Conservation (phyloP, 2,888 invertebrate species). For the Vannuccia rotundouncinata region DNA sequence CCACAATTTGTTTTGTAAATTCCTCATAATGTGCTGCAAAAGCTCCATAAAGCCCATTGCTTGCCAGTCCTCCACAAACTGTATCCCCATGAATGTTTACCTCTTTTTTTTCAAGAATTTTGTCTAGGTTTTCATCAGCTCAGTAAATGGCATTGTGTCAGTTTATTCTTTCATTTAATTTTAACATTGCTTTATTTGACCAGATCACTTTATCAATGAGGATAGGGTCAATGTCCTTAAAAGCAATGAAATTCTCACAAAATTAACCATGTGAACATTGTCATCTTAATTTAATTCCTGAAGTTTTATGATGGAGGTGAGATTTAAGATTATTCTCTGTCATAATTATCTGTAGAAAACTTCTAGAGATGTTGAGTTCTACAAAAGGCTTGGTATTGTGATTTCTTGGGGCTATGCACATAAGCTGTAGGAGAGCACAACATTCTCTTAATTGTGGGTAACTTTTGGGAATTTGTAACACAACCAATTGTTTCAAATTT, state of each 20-base stretch:
- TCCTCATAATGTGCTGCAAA: background rate
- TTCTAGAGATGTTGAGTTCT: background rate
- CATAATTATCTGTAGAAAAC: background rate
- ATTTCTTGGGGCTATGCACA: background rate
- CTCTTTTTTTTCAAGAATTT: background rate
- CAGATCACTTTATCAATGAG: background rate
- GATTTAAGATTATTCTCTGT: background rate
- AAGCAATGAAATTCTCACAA: background rate
- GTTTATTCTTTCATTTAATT: background rate
- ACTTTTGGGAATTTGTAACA: background rate
- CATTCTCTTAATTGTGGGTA: no score
- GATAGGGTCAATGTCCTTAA: background rate
- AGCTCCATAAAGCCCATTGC: background rate
- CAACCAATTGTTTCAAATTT: background rate
- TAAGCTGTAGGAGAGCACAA: background rate
- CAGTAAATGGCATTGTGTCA: background rate
- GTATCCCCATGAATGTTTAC: background rate
- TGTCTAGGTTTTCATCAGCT: background rate
- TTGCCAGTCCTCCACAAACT: conserved; percentile 5
- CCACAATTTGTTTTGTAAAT: background rate
- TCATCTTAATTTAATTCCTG: background rate
- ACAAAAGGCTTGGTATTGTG: background rate
- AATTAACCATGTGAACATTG: background rate
- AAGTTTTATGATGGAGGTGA: background rate
- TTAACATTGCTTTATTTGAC: background rate